Percentiles rank a stretch among this genome's conserved stretches.
phyloP scores from a whole-genome alignment of 2,888 invertebrate species.

The Tipula vernalis region DNA sequence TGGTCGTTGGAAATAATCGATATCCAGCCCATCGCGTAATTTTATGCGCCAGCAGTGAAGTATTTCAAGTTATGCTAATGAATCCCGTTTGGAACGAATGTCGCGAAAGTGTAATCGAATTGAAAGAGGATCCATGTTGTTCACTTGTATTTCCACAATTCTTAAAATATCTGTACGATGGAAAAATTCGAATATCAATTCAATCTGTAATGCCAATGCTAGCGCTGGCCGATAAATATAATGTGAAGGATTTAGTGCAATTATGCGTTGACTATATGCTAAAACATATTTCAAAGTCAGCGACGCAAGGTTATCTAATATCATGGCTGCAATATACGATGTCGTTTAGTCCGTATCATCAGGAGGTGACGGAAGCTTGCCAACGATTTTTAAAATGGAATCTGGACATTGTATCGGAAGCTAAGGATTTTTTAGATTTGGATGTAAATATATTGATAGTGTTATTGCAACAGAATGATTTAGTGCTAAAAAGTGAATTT shows the following conservation, averaged over 20 bases:
- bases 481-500: conserved; percentile 84
- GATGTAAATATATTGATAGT: conserved; percentile 65
- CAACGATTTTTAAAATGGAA: conserved; percentile 86
- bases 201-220: conserved; percentile 76
- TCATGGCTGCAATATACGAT: conserved; percentile 87
- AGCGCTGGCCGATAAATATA: conserved; percentile 87
- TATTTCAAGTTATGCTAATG: conserved; percentile 95
- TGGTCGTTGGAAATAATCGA: conserved; percentile 68
- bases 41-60: conserved; percentile 87
- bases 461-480: conserved; percentile 70
- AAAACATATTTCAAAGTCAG: conserved; percentile 73
- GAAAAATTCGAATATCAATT: conserved; percentile 74
- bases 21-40: conserved; percentile 86
- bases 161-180: conserved; percentile 77
- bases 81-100: conserved; percentile 89
- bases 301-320: conserved; percentile 65
- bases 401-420: conserved; percentile 67
- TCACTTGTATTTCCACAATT: conserved; percentile 78
- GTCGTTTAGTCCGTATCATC: conserved; percentile 54
- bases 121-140: conserved; percentile 78
- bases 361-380: conserved; percentile 46
- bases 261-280: conserved; percentile 82
- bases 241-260: conserved; percentile 76
- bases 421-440: conserved; percentile 67
- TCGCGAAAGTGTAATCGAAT: conserved; percentile 65